Evolutionary conservation across 2,113 vertebrate genomes (phyloP), one percentile per base, ranked within the genome.

Genomic region (Helogale parvula): DNA sequence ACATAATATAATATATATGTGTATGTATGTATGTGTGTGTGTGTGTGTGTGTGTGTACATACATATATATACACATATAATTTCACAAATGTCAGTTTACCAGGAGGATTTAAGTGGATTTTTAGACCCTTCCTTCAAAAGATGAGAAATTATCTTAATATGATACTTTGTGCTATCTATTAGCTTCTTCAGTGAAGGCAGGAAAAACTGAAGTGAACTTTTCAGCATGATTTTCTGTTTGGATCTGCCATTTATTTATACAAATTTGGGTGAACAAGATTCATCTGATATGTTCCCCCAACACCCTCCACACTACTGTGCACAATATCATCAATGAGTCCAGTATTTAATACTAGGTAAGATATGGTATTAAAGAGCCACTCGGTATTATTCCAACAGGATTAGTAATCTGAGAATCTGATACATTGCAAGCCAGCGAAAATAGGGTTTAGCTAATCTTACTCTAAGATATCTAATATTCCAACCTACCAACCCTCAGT

Each of bases 291-390:
- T 17, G 3, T 57, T n/a, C 1, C 17, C 7, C 19, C 2, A 4
- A 19, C 2, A 35, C 5, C 1, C 1, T 8, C 52, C 2, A 1
- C 81, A 38, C 2, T 3, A 8, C 4, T 74, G 5, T 23, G 10
- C 2, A 65, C 4, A 47, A 4, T 83, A 47, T 54, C 21, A 41
- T 13, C 54, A 80, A 2, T 45, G 50, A 82, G 0, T 17, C 9
- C 19, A 88, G 13, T 15, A 3, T 15, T 90, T 86, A 95, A 82
- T 66, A 11, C 1, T n/a, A 77, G 29, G 5, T 31, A 50, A 1
- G 1, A 50, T 88, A 57, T 10, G 5, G 4, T 33, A 31, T 57
- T 80, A 52, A 45, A 50, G 54, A 82, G 10, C 2, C 8, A 12
- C n/a, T 68, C 1, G 4, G 21, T 90, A 35, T 69, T 57, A 81